A percentile compares a stretch with the other conserved stretches of the same genome.
Conservation (phyloP, 2,797 vertebrate species). For the Vultur gryphus region DNA sequence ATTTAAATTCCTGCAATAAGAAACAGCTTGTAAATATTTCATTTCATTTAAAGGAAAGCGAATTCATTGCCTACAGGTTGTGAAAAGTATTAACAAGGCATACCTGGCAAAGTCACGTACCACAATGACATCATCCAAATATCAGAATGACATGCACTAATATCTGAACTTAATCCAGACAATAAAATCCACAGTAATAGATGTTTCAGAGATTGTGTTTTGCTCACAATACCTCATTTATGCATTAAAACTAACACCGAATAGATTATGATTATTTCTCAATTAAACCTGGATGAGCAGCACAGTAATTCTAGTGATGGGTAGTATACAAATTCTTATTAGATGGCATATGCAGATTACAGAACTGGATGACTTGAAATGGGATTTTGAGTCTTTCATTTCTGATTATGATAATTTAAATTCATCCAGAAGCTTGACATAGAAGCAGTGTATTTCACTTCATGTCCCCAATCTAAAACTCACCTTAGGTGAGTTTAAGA, state of each 20-base stretch:
- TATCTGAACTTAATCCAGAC: not conserved
- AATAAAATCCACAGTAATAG: not conserved
- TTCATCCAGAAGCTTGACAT: not conserved
- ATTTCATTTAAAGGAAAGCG: slow-evolving; percentile 13
- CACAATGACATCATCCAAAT: not conserved
- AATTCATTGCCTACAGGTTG: not conserved
- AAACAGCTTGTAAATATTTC: slow-evolving; percentile 36
- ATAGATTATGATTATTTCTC: slow-evolving; percentile 27
- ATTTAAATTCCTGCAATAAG: slow-evolving; percentile 6
- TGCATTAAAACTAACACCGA: not conserved
- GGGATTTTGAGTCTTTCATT: not conserved
- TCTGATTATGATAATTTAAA: not conserved
- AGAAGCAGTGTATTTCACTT: not conserved
- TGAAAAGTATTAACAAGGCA: not conserved
- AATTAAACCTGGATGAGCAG: not conserved
- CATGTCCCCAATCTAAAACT: not conserved
- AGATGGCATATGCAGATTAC: not conserved
- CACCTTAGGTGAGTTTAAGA: not conserved
- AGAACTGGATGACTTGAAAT: not conserved
- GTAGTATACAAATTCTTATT: not conserved
- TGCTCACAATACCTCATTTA: not conserved
- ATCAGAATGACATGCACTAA: not conserved
- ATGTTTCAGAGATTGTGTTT: not conserved
- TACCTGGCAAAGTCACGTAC: not conserved
- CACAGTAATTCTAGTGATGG: not conserved